Evolutionary conservation across 2,797 vertebrate species (phyloP).

Genomic region (Eospalax fontanierii): DNA sequence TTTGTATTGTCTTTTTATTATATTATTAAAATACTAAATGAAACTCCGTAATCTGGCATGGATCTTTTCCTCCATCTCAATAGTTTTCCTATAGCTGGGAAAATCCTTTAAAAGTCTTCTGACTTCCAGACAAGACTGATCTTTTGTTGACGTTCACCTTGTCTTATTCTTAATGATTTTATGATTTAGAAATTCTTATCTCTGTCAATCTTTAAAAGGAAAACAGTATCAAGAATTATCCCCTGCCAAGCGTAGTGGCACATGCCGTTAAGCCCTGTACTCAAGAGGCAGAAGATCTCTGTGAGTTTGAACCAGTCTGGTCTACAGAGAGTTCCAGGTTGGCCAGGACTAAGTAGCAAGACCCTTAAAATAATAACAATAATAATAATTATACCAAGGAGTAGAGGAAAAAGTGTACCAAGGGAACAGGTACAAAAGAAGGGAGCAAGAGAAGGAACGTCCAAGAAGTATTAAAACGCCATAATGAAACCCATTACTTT

Average conservation of each 20-base stretch:
- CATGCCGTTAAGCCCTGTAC: neutral
- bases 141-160: neutral
- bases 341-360: neutral
- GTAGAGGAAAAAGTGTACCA: neutral
- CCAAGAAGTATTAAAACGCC: too few species aligned
- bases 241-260: neutral
- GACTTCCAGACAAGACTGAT: neutral
- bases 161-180: constrained; percentile 56
- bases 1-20: constrained; percentile 96
- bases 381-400: too few species aligned
- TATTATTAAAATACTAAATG: constrained; percentile 90
- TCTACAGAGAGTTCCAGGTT: neutral
- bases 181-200: constrained; percentile 38
- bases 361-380: neutral
- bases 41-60: constrained; percentile 86
- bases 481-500: too few species aligned
- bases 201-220: constrained; percentile 51
- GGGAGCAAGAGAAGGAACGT: too few species aligned
- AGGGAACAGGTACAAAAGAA: neutral
- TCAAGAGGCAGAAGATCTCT: neutral
- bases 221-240: constrained; percentile 21
- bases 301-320: neutral
- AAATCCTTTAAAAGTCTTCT: neutral
- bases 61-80: constrained; percentile 73
- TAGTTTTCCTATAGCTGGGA: constrained; percentile 14